Conservation (phyloP, 2,797 vertebrate species). For the Argya squamiceps region DNA sequence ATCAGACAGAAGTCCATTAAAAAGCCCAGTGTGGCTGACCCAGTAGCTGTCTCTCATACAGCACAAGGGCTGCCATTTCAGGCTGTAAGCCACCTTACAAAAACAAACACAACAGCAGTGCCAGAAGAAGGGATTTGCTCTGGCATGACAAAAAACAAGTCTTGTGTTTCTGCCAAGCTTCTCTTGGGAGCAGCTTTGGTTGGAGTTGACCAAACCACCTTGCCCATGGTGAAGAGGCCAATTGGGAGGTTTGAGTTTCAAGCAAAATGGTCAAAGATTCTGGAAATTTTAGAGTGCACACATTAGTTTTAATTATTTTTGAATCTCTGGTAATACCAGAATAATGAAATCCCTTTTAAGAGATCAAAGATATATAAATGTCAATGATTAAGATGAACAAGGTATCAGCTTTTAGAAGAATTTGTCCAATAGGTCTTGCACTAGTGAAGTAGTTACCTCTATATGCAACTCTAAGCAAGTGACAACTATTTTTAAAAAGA, state of each 20-base stretch:
- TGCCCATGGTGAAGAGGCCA: not conserved
- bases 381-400: not conserved
- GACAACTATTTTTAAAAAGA: not conserved
- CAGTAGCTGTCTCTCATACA: not conserved
- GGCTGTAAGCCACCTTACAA: not conserved
- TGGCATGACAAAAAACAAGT: not conserved
- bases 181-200: not conserved
- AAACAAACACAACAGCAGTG: not conserved
- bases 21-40: not conserved
- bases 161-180: not conserved
- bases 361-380: not conserved
- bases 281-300: not conserved
- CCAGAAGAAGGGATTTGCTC: not conserved
- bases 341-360: not conserved
- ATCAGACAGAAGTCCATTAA: not conserved
- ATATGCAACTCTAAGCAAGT: not conserved
- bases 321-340: not conserved
- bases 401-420: not conserved
- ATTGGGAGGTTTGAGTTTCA: rapidly evolving
- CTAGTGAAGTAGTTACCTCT: not conserved
- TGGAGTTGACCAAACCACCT: not conserved
- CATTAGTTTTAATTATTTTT: not conserved
- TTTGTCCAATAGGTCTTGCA: not conserved
- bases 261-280: not conserved
- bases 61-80: not conserved